Conservation (phyloP, 2,888 invertebrate genomes). For the Lysandra coridon region DNA sequence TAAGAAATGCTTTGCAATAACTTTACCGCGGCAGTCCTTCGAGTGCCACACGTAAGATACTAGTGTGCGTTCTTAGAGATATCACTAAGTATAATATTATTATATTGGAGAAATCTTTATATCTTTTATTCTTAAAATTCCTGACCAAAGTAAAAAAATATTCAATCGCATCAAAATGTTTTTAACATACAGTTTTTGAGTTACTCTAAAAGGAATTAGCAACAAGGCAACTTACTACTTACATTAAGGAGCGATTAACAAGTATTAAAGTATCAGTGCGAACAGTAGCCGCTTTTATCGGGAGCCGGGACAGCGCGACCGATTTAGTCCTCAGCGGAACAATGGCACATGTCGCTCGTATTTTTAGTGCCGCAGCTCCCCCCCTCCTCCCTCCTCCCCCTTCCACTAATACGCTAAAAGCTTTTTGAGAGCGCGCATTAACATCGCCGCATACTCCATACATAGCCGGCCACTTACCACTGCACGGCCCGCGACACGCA, state of each 20-base stretch:
- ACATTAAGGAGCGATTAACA: neutral
- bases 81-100: too few species aligned
- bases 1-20: too few species aligned
- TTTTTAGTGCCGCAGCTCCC: constrained; percentile 39
- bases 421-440: constrained; percentile 3
- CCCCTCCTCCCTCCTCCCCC: neutral
- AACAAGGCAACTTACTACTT: too few species aligned
- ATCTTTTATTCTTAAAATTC: too few species aligned
- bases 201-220: neutral
- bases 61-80: too few species aligned
- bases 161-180: too few species aligned
- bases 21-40: too few species aligned
- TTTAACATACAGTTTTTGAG: too few species aligned
- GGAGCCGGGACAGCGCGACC: constrained; percentile 35
- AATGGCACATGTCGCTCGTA: constrained; percentile 63
- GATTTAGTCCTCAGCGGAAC: constrained; percentile 55
- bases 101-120: too few species aligned
- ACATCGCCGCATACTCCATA: constrained; percentile 10
- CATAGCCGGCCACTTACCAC: constrained; percentile 1
- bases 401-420: constrained; percentile 31
- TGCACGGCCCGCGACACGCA: too few species aligned
- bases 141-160: too few species aligned
- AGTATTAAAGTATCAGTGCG: neutral
- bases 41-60: too few species aligned
- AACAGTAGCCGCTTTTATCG: neutral